A percentile compares a stretch with the other conserved stretches of the same genome.
These are phyloP conservation scores for Calephelis nemesis DNA, from an alignment of 1,140 invertebrate species.

Conservation along the genomic window DNA sequence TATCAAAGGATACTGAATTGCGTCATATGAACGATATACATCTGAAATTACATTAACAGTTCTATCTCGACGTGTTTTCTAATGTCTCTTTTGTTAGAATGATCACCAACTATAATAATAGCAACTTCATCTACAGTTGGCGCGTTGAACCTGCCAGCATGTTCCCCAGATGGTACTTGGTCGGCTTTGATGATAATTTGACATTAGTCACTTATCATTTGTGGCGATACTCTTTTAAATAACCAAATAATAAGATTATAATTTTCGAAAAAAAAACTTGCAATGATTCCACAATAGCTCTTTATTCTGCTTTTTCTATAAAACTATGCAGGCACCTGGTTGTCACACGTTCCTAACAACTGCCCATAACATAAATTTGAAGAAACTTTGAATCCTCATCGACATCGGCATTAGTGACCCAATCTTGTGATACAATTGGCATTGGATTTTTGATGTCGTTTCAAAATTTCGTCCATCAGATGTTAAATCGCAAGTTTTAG, in stretches of 20 bases:
- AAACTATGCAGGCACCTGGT: slow-evolving; percentile 38
- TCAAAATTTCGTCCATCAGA: slow-evolving; percentile 43
- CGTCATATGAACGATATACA: too few relatives aligned
- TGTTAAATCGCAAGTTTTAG: slow-evolving; percentile 31
- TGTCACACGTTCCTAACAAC: slow-evolving; percentile 42
- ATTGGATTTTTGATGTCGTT: slow-evolving; percentile 73
- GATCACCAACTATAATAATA: too few relatives aligned
- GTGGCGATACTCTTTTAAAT: slow-evolving; percentile 58
- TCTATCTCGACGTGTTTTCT: too few relatives aligned
- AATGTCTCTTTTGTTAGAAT: too few relatives aligned
- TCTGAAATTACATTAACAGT: too few relatives aligned
- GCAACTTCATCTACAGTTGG: too few relatives aligned
- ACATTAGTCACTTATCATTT: slow-evolving; percentile 46
- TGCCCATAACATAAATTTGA: slow-evolving; percentile 69
- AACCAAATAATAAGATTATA: slow-evolving; percentile 48
- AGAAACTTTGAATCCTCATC: slow-evolving; percentile 53
- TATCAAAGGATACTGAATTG: too few relatives aligned
- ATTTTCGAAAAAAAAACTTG: slow-evolving; percentile 57
- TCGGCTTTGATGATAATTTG: too few relatives aligned
- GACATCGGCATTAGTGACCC: slow-evolving; percentile 46
- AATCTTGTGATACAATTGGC: slow-evolving; percentile 71
- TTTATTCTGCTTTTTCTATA: slow-evolving; percentile 38
- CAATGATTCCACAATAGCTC: slow-evolving; percentile 45
- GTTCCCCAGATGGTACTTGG: too few relatives aligned
- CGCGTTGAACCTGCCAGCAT: too few relatives aligned